A percentile compares a stretch with the other conserved stretches of the same genome.
Evolutionary conservation across 30 jellyfish, hydroid and myxozoan species (phyloP).

Genomic region (Aurelia aurita): DNA sequence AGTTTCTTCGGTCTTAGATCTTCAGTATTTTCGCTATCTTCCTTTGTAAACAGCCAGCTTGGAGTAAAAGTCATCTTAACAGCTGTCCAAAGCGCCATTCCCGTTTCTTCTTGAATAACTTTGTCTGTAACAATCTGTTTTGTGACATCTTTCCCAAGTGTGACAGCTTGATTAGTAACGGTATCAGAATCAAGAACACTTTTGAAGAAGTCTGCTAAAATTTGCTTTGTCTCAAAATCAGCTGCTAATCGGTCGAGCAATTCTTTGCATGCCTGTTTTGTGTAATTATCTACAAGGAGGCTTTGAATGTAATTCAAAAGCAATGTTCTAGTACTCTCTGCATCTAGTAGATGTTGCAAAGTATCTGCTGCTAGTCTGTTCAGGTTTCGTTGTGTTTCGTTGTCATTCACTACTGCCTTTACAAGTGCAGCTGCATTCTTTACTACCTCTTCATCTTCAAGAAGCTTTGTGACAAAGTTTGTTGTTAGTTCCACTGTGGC

Average conservation of each 20-base stretch:
- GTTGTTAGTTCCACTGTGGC: constrained; percentile 54
- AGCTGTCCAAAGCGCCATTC: constrained; percentile 83
- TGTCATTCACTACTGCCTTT: constrained; percentile 54
- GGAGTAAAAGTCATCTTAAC: constrained; percentile 71
- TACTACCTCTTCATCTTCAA: constrained; percentile 48
- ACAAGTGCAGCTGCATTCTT: constrained; percentile 24
- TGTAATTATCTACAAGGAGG: constrained; percentile 54
- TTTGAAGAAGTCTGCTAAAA: constrained; percentile 69
- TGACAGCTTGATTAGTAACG: constrained; percentile 82
- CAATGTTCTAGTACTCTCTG: constrained; percentile 35
- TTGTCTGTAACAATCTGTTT: constrained; percentile 73
- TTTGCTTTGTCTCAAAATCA: constrained; percentile 46
- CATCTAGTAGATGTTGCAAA: constrained; percentile 22
- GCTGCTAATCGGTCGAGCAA: constrained; percentile 58
- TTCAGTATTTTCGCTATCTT: not conserved
- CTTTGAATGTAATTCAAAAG: constrained; percentile 51
- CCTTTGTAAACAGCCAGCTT: constrained; percentile 58
- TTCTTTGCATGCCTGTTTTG: constrained; percentile 65
- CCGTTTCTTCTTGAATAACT: constrained; percentile 81
- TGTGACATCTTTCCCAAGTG: constrained; percentile 80
- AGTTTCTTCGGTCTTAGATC: not conserved
- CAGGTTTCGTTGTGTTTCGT: constrained; percentile 36
- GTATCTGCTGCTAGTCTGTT: constrained; percentile 35
- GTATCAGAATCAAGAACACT: constrained; percentile 73
- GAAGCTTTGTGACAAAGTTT: constrained; percentile 53